Evolutionary conservation across 2,797 vertebrate species (phyloP).

Genomic region (Hybognathus amarus): DNA sequence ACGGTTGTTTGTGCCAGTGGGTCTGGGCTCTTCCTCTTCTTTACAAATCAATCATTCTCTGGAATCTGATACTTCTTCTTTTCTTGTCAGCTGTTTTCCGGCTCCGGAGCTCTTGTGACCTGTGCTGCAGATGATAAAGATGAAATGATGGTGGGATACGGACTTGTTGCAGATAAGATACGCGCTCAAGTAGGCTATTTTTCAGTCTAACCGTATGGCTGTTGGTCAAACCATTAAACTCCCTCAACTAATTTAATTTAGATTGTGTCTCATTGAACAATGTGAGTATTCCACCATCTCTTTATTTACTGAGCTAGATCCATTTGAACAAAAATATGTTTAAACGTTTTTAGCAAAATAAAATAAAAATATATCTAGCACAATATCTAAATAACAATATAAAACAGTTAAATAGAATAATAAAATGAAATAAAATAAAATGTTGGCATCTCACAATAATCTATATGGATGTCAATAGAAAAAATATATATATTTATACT

Average conservation of each 20-base stretch:
- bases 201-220: not conserved
- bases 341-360: not conserved
- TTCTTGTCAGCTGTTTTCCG: constrained; percentile 64
- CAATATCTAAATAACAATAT: not conserved
- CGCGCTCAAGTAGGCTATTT: not conserved
- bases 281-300: not conserved
- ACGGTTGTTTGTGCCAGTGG: constrained; percentile 39
- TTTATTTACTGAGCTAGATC: not conserved
- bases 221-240: not conserved
- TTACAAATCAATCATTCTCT: constrained; percentile 52
- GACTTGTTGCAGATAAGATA: constrained; percentile 5
- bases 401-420: not conserved
- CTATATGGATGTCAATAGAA: not conserved
- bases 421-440: not conserved
- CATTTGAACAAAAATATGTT: not conserved
- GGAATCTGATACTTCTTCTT: constrained; percentile 62
- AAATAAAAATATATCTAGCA: not conserved
- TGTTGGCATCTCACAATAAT: not conserved
- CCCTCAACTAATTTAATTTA: not conserved
- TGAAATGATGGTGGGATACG: constrained; percentile 14
- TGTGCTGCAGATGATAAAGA: constrained; percentile 32
- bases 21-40: constrained; percentile 49
- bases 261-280: not conserved
- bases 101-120: constrained; percentile 46
- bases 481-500: too few species aligned